phyloP scores from a whole-genome alignment of 2,113 vertebrate species.

The Scolopax mira region DNA sequence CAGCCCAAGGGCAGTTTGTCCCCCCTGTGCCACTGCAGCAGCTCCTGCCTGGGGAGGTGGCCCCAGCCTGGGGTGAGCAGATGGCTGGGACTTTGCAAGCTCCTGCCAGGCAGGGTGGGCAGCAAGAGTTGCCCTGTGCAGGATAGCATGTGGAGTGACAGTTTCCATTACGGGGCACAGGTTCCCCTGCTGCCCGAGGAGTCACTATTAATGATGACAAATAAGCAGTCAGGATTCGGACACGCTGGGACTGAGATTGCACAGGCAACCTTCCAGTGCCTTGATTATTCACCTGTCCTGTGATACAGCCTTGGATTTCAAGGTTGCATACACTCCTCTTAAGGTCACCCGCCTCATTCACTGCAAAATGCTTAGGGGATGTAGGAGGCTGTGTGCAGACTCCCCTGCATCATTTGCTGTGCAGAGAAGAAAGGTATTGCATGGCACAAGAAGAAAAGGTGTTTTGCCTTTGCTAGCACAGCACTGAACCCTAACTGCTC shows the following conservation, averaged over 20 bases:
- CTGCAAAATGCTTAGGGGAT: neutral
- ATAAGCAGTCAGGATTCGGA: neutral
- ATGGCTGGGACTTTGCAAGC: neutral
- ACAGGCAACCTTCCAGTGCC: neutral
- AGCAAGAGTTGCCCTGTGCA: accelerated
- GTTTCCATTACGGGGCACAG: neutral
- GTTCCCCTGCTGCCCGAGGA: neutral
- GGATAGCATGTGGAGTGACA: accelerated
- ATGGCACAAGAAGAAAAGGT: neutral
- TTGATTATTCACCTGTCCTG: neutral
- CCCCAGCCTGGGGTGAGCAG: accelerated
- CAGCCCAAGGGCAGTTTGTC: neutral
- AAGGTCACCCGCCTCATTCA: neutral
- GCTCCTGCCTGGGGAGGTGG: neutral
- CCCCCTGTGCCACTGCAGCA: accelerated
- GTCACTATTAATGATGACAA: neutral
- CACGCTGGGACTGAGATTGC: neutral
- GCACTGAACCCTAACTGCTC: neutral
- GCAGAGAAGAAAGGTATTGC: neutral
- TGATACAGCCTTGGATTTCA: neutral
- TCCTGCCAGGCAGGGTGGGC: neutral
- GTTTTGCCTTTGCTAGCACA: neutral
- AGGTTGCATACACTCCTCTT: neutral
- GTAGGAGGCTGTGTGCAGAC: neutral
- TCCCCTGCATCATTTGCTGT: neutral